A percentile compares a stretch with the other conserved stretches of the same genome.
phyloP scores from a whole-genome alignment of 2,797 vertebrate species.

The Cygnus olor region DNA sequence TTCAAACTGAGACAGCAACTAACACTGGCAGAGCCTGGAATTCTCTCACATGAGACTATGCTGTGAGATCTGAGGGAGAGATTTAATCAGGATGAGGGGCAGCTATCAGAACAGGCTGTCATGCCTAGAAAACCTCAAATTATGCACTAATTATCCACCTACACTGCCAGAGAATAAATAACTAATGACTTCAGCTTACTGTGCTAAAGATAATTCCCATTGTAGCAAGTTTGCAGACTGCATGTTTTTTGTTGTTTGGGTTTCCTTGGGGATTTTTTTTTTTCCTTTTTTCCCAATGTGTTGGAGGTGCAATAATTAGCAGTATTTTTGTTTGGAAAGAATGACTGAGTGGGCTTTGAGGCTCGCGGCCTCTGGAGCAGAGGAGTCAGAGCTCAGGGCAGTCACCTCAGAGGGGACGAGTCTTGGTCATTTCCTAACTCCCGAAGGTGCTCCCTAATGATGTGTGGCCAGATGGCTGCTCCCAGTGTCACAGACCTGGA shows the following conservation, averaged over 20 bases:
- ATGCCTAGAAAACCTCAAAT: slow-evolving; percentile 53
- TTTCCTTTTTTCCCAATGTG: fast-evolving
- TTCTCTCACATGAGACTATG: neutral
- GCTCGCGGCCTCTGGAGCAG: fast-evolving
- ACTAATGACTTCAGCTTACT: slow-evolving; percentile 22
- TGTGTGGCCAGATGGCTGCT: neutral
- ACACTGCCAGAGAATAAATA: slow-evolving; percentile 47
- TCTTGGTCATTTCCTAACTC: neutral
- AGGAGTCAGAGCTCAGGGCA: neutral
- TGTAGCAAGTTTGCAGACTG: neutral
- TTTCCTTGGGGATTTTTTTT: neutral
- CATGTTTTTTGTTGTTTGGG: neutral
- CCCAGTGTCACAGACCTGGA: neutral
- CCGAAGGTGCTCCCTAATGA: neutral
- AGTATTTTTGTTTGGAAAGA: neutral
- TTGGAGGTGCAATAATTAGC: neutral
- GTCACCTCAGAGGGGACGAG: neutral
- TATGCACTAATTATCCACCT: slow-evolving; percentile 49
- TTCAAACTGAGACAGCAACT: neutral
- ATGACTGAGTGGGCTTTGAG: neutral
- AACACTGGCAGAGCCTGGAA: neutral
- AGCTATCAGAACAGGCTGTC: slow-evolving; percentile 32
- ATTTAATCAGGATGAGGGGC: slow-evolving; percentile 30
- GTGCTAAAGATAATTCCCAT: neutral
- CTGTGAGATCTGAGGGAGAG: neutral